Base-by-base conservation (phyloP, 2,797 vertebrate species). In the Girardinus metallicus region DNA sequence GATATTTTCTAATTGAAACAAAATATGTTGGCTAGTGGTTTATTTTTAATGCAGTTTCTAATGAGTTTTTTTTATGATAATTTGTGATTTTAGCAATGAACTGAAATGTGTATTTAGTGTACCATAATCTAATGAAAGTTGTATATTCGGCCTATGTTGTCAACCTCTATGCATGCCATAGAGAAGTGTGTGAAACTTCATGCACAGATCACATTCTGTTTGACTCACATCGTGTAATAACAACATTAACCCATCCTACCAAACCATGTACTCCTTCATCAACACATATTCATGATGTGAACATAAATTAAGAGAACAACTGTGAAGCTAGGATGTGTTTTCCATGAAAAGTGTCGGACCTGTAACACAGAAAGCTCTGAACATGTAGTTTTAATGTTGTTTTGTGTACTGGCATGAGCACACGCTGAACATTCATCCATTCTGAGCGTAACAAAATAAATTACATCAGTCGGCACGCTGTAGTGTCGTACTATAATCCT, bases 401-500 rank as follows among this genome's bases (percentile, higher is more conserved):
- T 80, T 75, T 8, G 36, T 10, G 68, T 76, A 73, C 81, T 83
- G 81, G 90, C 93, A 92, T 86, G 78, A 83, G 79, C 64, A 71
- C 87, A 91, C 83, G 89, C 74, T 57, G 41, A 84, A 94, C 91
- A 95, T 93, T 95, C 91, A 87, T 64, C 83, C 86, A 73, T 87
- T 75, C 51, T 66, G 71, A 86, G 41, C 53, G 1, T 72, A 77
- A 72, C 83, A 83, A 88, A 88, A 86, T 90, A 92, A 87, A 82
- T 80, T 43, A 85, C 75, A 82, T 87, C 44, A 74, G 89, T 89
- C 88, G 89, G 85, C 88, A 92, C 91, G 57, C 82, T 83, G 85
- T 84, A 85, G 80, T 78, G 77, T 83, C 79, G 53, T 21, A 71
- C 60, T 39, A 55, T 79, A 81, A 80, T 79, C 83, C 55, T 43